phyloP scores from a whole-genome alignment of 2,888 invertebrate species.

The Pegoplata infirma region DNA sequence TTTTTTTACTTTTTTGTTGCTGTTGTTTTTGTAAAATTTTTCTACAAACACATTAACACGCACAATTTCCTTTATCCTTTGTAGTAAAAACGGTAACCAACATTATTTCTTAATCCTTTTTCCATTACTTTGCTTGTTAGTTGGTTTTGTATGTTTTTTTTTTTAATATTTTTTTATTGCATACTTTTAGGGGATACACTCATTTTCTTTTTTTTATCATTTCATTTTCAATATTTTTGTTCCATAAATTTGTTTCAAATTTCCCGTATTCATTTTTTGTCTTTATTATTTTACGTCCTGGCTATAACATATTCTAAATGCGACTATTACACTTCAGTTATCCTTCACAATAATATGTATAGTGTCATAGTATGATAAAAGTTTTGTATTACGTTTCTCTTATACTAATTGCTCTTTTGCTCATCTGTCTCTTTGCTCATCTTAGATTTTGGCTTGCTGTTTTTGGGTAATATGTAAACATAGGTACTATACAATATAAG shows the following conservation, averaged over 20 bases:
- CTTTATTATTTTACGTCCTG: conserved; percentile 47
- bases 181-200: not conserved
- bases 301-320: conserved; percentile 47
- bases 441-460: not conserved
- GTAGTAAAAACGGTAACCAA: conserved; percentile 35
- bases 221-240: conserved; percentile 34
- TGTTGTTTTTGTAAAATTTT: conserved; percentile 11
- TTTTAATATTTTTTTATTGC: not conserved
- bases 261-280: conserved; percentile 3
- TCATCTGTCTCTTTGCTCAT: too few species aligned
- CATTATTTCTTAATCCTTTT: conserved; percentile 58
- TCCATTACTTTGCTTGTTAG: conserved; percentile 40
- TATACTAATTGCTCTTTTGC: too few species aligned
- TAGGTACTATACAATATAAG: too few species aligned
- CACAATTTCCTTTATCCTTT: conserved; percentile 55
- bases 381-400: not conserved
- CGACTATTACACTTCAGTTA: conserved; percentile 49
- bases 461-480: too few species aligned
- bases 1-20: conserved; percentile 8
- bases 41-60: conserved; percentile 58
- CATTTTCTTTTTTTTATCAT: conserved; percentile 23
- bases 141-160: too few species aligned
- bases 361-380: conserved; percentile 3
- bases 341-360: conserved; percentile 49
- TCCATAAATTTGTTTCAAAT: conserved; percentile 22